Evolutionary conservation across 1,140 invertebrate species (phyloP).

Genomic region (Uloborus diversus): DNA sequence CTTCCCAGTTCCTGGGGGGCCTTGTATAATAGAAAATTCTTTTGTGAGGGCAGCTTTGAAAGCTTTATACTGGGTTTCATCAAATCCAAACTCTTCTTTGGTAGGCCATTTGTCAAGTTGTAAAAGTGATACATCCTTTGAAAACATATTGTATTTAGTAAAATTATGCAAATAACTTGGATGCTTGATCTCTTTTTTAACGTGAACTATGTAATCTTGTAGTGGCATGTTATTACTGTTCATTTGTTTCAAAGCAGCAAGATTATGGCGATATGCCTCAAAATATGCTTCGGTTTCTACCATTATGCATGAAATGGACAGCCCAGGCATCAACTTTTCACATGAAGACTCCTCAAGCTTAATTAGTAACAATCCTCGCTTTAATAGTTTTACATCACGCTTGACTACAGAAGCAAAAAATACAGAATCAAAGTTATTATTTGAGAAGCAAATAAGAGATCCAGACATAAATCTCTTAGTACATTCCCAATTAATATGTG

Average conservation of each 20-base stretch:
- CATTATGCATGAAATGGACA: constrained; percentile 62
- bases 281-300: constrained; percentile 69
- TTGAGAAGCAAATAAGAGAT: constrained; percentile 76
- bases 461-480: constrained; percentile 73
- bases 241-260: constrained; percentile 64
- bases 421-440: constrained; percentile 74
- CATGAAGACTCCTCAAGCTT: constrained; percentile 27
- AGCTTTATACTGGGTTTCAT: constrained; percentile 67
- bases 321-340: constrained; percentile 19
- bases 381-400: constrained; percentile 66
- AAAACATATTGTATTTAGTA: constrained; percentile 21
- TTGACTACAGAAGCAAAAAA: constrained; percentile 75
- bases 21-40: constrained; percentile 77
- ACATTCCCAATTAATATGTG: constrained; percentile 59
- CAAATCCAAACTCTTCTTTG: constrained; percentile 61
- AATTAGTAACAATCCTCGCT: constrained; percentile 62
- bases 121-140: constrained; percentile 55
- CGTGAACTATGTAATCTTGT: constrained; percentile 61
- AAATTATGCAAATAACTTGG: constrained; percentile 30
- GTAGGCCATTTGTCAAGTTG: constrained; percentile 51
- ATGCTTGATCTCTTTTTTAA: constrained; percentile 35
- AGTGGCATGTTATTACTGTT: constrained; percentile 65
- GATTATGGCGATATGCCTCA: constrained; percentile 67
- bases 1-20: constrained; percentile 81
- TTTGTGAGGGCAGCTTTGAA: constrained; percentile 66